Conservation (phyloP, 2,888 invertebrate genomes). For the Synergus japonicus region DNA sequence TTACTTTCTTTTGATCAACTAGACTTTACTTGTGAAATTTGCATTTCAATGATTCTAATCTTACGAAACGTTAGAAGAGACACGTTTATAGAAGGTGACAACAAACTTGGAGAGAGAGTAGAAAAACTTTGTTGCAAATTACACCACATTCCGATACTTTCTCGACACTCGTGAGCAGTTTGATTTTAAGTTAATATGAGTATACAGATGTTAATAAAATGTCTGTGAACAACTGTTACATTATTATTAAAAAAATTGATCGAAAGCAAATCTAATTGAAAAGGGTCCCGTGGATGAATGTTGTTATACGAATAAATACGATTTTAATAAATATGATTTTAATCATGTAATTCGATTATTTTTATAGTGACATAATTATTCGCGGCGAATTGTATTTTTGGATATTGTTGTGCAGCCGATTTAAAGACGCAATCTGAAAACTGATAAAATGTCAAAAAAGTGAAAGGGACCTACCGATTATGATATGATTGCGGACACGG, state of each 20-base stretch:
- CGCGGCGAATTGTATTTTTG: not conserved
- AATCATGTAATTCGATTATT: fast-evolving
- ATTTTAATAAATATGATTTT: not conserved
- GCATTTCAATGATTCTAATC: no score
- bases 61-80: not conserved
- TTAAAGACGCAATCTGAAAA: not conserved
- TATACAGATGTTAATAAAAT: not conserved
- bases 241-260: not conserved
- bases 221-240: not conserved
- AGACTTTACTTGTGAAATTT: no score
- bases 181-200: not conserved
- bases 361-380: not conserved
- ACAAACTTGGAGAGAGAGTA: slow-evolving; percentile 1
- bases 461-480: slow-evolving; percentile 61
- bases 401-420: not conserved
- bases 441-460: slow-evolving; percentile 46
- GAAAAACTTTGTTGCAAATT: not conserved
- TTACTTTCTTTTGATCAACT: no score
- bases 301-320: not conserved
- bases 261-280: no score
- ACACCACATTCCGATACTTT: not conserved
- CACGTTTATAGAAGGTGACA: not conserved
- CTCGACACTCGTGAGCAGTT: not conserved
- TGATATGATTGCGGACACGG: slow-evolving; percentile 55
- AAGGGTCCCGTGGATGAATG: not conserved